Base-by-base conservation (phyloP, 2,888 invertebrate species). In the Clepsis dumicolana region DNA sequence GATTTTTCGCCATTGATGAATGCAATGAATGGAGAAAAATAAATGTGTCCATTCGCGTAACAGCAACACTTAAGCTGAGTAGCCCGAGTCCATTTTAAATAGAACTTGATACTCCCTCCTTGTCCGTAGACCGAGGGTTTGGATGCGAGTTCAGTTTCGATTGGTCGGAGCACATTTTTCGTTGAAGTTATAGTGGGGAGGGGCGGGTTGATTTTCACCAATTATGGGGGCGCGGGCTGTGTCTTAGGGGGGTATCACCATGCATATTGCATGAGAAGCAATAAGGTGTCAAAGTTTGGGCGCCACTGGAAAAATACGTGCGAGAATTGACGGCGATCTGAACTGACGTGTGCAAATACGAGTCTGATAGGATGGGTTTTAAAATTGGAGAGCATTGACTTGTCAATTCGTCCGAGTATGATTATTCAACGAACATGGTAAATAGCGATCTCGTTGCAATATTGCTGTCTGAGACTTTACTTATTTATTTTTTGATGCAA, bases 201-300 rank as follows among this genome's bases (percentile, higher is more conserved):
- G 75, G 76, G 74, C 53, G 79, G 77, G 77, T 79, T 79, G 82
- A 83, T 80, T 84, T 84, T 80, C 82, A 79, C 82, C 87, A 88
- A 87, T 86, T 87, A 86, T 80, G 75, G 74, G 80, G 80, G 78
- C 72, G 71, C 71, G 73, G 74, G 78, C 73, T 75, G 74, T 81
- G 78, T 84, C 83, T 84, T 81, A 76, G 77, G 80, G 79, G 81
- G 80, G 84, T 84, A 86, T 87, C 82, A 86, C 81, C 87, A 90
- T 90, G 89, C 87, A 90, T 90, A 90, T 89, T 90, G 86, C 89
- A 90, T 89, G 89, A 89, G 87, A 74, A 74, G 80, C 84, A 86
- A 89, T 89, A 89, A 85, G 84, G 83, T 85, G 88, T 85, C 85
- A 85, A 87, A 87, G 81, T 85, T 65, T 79, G 74, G 78, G 76